Conservation (phyloP, 35 echinoderm and acorn worm genomes). For the Strongylocentrotus purpuratus region DNA sequence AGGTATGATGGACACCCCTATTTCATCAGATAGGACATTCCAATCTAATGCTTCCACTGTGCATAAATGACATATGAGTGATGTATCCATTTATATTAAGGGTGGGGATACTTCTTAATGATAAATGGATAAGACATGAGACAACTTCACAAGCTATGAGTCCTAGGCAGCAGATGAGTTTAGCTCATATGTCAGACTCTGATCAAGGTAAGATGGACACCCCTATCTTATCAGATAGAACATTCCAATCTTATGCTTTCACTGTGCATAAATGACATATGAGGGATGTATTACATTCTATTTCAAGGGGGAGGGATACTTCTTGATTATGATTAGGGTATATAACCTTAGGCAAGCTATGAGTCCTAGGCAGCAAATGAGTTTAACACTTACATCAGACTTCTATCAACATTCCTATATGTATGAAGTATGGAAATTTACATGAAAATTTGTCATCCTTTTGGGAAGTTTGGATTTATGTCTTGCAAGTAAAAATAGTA, state of each 20-base stretch:
- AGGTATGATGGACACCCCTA: not conserved
- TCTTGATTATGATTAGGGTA: too few species aligned
- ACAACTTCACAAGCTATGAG: conserved; percentile 46
- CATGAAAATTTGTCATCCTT: too few species aligned
- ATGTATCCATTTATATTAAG: not conserved
- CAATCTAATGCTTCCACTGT: not conserved
- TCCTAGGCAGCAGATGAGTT: conserved; percentile 31
- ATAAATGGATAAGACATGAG: not conserved
- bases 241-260: not conserved
- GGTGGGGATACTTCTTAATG: too few species aligned
- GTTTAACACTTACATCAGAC: conserved; percentile 46
- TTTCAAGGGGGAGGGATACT: not conserved
- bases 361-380: conserved; percentile 40
- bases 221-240: not conserved
- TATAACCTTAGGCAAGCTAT: not conserved
- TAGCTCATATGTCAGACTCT: conserved; percentile 41
- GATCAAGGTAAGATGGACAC: not conserved
- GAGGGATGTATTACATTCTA: not conserved
- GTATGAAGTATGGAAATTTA: too few species aligned
- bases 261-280: not conserved
- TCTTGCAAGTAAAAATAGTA: too few species aligned
- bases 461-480: too few species aligned
- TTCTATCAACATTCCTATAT: not conserved
- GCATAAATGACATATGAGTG: not conserved
- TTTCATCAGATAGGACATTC: not conserved